Evolutionary conservation across 2,888 invertebrate genomes (phyloP), one percentile per base, ranked within the genome.

Genomic region (Patella pellucida): DNA sequence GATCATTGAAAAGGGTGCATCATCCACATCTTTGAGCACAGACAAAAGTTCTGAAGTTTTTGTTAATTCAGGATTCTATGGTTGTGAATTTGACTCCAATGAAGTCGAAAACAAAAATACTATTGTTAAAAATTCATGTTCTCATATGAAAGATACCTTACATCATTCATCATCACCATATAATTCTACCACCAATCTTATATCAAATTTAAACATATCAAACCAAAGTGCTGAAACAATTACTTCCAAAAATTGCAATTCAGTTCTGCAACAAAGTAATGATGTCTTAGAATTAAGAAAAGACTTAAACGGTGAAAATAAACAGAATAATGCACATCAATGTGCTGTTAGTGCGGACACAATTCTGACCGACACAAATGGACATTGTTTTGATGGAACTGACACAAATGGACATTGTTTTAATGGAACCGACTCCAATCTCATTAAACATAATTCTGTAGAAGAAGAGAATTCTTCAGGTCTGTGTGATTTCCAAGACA

Each of bases 171-270:
- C 41, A 41, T 41, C 41, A 41, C 9, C 41, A 27, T 27, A 1
- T 41, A 41, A 41, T 41, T 41, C 41, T 41, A 23, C 62, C 62
- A 62, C 62, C 62, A 62, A 62, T 62, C 23, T 23, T 62, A 62
- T 62, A 62, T 62, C 62, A 62, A 19, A 14, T 62, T 14, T 23
- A 23, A 62, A 62, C 62, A 62, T 62, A 62, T 62, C 62, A 62
- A 62, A 19, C 14, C 19, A 62, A 23, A 23, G 62, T 62, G 62
- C 23, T 62, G 23, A 62, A 41, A 41, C 41, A 7, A 41, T 41
- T 41, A 41, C 41, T 41, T 41, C 41, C 41, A 41, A 41, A 41
- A 41, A 41, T 41, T 41, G 41, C 41, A 41, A 41, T 41, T 41
- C 41, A 41, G 41, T 41, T 9, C 9, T 1, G 41, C 41, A 41